These are phyloP conservation scores for Melieria picta DNA, from an alignment of 2,888 invertebrate species.

Conservation along the genomic window DNA sequence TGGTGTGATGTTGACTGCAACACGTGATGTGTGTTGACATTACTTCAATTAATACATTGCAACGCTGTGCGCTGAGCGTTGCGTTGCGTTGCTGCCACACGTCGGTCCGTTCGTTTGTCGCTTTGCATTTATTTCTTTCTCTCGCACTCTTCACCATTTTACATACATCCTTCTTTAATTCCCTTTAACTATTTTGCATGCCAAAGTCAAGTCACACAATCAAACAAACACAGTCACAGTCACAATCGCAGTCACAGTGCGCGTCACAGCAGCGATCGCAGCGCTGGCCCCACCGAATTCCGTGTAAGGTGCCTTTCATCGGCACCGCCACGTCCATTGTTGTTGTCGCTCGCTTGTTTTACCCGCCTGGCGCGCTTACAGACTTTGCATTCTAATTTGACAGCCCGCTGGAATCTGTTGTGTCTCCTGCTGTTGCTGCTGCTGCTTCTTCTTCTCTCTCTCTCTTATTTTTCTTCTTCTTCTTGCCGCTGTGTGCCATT, in stretches of 20 bases:
- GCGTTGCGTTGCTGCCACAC: not conserved
- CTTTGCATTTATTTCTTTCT: not conserved
- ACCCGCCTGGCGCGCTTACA: slow-evolving; percentile 47
- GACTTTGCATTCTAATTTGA: slow-evolving; percentile 63
- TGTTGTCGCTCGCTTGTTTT: slow-evolving; percentile 12
- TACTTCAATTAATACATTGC: slow-evolving; percentile 56
- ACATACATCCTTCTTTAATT: not conserved
- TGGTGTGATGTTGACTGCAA: not conserved
- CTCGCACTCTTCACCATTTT: not conserved
- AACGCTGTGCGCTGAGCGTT: not conserved
- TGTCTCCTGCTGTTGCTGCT: not conserved
- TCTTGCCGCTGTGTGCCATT: slow-evolving; percentile 17
- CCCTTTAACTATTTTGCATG: slow-evolving; percentile 12
- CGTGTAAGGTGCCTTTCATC: slow-evolving; percentile 34
- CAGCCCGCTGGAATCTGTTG: slow-evolving; percentile 43
- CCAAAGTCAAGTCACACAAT: not conserved
- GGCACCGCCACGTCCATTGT: slow-evolving; percentile 28
- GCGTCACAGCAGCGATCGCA: no score
- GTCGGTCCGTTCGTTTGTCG: not conserved
- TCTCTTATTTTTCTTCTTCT: not conserved
- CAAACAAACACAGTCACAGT: no score
- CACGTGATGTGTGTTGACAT: slow-evolving; percentile 34
- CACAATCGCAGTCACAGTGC: no score
- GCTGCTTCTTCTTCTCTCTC: not conserved
- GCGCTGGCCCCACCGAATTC: slow-evolving; percentile 12